A percentile compares a stretch with the other conserved stretches of the same genome.
These are phyloP conservation scores for Coecobrya sp. DNA, from an alignment of 2,888 invertebrate genomes.

Conservation along the genomic window DNA sequence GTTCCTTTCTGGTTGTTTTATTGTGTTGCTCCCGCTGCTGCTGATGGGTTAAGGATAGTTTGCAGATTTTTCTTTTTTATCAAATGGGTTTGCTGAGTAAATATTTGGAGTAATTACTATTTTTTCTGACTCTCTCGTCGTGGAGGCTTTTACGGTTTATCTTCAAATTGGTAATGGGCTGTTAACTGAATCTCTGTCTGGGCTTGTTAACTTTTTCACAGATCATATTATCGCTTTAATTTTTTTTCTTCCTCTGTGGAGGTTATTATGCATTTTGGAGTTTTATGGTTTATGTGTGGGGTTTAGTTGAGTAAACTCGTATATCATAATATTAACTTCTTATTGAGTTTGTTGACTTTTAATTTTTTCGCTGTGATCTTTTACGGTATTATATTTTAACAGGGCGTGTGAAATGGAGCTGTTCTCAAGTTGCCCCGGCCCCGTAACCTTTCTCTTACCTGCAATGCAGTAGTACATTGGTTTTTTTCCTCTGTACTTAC, in stretches of 20 bases:
- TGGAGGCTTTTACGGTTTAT: neutral
- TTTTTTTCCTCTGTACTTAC: no score
- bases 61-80: neutral
- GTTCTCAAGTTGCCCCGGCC: conserved; percentile 37
- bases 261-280: no score
- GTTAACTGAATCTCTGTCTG: neutral
- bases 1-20: neutral
- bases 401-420: neutral
- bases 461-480: conserved; percentile 10
- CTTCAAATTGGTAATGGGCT: no score
- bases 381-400: neutral
- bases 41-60: neutral
- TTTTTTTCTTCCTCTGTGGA: neutral
- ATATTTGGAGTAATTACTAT: conserved; percentile 59
- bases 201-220: no score
- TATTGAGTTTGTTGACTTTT: conserved; percentile 34
- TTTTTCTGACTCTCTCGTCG: neutral
- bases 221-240: neutral
- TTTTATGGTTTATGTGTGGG: neutral
- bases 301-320: conserved; percentile 36
- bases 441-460: neutral
- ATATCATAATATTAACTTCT: neutral
- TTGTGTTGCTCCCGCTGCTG: neutral
- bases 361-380: neutral
- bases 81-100: neutral